Evolutionary conservation across 2,113 vertebrate genomes (phyloP).

Genomic region (Ciconia maguari): DNA sequence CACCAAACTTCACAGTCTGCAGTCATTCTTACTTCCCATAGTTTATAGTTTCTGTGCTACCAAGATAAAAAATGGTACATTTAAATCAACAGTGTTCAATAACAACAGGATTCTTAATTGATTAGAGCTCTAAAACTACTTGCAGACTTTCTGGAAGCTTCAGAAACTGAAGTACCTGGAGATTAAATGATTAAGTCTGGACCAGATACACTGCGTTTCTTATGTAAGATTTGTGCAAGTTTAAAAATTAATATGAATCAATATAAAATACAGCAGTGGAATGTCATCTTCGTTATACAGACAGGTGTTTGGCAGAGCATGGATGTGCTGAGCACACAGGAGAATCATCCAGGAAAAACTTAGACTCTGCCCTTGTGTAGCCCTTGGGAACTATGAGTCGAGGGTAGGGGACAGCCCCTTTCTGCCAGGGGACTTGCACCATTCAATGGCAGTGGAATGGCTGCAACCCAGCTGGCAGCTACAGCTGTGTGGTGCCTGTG

Average conservation of each 20-base stretch:
- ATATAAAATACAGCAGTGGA: fast-evolving
- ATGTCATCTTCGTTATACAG: fast-evolving
- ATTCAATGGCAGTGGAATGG: fast-evolving
- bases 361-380: not conserved
- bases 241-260: not conserved
- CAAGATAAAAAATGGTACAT: not conserved
- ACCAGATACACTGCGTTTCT: fast-evolving
- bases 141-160: not conserved
- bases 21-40: not conserved
- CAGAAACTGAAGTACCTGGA: not conserved
- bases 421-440: not conserved
- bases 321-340: not conserved
- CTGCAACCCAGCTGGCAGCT: not conserved
- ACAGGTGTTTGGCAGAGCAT: not conserved
- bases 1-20: not conserved
- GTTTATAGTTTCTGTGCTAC: not conserved
- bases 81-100: not conserved
- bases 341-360: not conserved
- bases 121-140: not conserved
- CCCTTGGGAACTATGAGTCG: not conserved
- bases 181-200: not conserved
- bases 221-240: not conserved
- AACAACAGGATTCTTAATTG: not conserved
- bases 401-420: not conserved
- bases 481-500: too few species aligned